Evolutionary conservation across 2,888 invertebrate species (phyloP).

Genomic region (Hydroisotoma schaefferi): DNA sequence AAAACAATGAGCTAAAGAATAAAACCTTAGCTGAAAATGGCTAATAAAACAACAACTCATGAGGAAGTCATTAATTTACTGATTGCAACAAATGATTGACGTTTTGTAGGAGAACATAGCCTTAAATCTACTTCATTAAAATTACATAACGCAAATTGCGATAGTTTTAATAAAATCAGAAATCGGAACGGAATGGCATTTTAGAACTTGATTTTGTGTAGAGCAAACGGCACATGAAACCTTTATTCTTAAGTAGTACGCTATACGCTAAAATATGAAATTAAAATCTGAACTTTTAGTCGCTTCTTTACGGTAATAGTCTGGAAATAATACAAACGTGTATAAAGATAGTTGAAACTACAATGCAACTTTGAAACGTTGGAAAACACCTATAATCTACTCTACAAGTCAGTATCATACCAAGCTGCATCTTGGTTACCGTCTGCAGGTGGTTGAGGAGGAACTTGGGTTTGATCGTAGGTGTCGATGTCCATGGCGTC

Average conservation of each 20-base stretch:
- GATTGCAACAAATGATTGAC: conserved; percentile 4
- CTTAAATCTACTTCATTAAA: no score
- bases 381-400: neutral
- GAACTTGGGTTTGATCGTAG: conserved; percentile 59
- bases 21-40: no score
- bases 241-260: no score
- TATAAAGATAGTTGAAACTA: neutral
- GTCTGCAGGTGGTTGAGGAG: conserved; percentile 79
- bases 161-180: neutral
- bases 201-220: neutral
- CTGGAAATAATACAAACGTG: neutral
- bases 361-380: neutral
- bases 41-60: no score
- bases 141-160: no score
- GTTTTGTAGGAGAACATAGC: no score
- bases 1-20: no score
- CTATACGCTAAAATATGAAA: no score
- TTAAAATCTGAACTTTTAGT: no score
- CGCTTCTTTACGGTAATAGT: no score
- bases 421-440: conserved; percentile 91
- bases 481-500: conserved; percentile 47
- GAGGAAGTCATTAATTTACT: neutral
- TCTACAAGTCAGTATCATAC: conserved; percentile 17
- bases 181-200: neutral
- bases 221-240: no score